A percentile compares a stretch with the other conserved stretches of the same genome.
phyloP scores from a whole-genome alignment of 2,888 invertebrate species.

The Thereva nobilitata region DNA sequence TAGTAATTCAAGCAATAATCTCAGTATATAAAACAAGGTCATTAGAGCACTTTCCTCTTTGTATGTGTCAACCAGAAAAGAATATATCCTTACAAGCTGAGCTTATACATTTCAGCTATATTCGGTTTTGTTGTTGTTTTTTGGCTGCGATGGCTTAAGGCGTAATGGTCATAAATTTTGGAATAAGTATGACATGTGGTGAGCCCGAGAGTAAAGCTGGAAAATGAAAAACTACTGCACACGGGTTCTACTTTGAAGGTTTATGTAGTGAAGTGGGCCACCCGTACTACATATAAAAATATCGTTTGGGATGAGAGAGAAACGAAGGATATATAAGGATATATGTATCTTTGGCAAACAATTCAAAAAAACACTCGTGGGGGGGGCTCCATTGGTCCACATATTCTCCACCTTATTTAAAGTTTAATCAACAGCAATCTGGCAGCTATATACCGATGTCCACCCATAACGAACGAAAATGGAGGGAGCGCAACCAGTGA shows the following conservation, averaged over 20 bases:
- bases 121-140: neutral
- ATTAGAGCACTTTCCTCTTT: constrained; percentile 37
- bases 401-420: constrained; percentile 10
- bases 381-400: no score
- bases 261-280: constrained; percentile 7
- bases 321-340: no score
- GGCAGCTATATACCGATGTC: constrained; percentile 6
- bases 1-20: constrained; percentile 39
- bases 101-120: no score
- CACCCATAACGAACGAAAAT: no score
- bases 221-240: constrained; percentile 16
- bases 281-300: neutral
- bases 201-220: constrained; percentile 21
- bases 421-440: constrained; percentile 34
- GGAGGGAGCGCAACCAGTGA: constrained; percentile 13
- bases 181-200: constrained; percentile 38
- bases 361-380: constrained; percentile 16
- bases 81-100: no score
- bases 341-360: neutral
- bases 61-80: neutral
- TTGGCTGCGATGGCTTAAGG: constrained; percentile 9
- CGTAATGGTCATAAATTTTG: constrained; percentile 33
- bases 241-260: neutral
- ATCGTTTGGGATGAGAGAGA: no score
- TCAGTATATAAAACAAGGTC: constrained; percentile 38